phyloP scores from a whole-genome alignment of 1,140 invertebrate genomes.

The Caerostris extrusa region DNA sequence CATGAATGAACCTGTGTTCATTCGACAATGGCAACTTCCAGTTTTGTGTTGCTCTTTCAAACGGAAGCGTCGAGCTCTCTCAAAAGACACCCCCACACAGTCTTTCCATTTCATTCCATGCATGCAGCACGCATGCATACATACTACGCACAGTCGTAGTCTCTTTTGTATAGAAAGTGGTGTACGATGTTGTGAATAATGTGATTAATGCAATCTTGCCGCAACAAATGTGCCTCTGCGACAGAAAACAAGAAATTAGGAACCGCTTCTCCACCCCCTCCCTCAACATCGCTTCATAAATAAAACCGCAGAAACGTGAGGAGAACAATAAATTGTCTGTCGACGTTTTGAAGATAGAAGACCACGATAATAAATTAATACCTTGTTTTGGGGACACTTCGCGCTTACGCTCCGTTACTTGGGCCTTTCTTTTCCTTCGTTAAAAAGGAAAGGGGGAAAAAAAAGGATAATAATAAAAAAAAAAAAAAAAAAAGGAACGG shows the following conservation, averaged over 20 bases:
- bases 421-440: constrained; percentile 57
- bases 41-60: constrained; percentile 71
- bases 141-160: neutral
- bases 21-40: constrained; percentile 77
- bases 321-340: constrained; percentile 77
- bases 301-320: constrained; percentile 76
- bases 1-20: constrained; percentile 76
- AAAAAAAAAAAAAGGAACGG: neutral
- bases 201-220: constrained; percentile 76
- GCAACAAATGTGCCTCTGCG: constrained; percentile 76
- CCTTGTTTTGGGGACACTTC: constrained; percentile 77
- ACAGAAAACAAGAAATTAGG: constrained; percentile 77
- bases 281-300: constrained; percentile 64
- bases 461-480: constrained; percentile 11
- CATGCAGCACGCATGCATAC: neutral
- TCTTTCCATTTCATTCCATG: neutral
- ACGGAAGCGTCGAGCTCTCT: constrained; percentile 63
- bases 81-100: constrained; percentile 46
- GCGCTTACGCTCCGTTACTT: constrained; percentile 75
- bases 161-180: constrained; percentile 74
- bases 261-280: constrained; percentile 14
- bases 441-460: constrained; percentile 12
- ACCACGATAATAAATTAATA: constrained; percentile 77
- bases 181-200: constrained; percentile 77
- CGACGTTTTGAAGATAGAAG: constrained; percentile 76